These are phyloP conservation scores for Dioctria rufipes DNA, from an alignment of 2,888 invertebrate genomes.

Conservation along the genomic window DNA sequence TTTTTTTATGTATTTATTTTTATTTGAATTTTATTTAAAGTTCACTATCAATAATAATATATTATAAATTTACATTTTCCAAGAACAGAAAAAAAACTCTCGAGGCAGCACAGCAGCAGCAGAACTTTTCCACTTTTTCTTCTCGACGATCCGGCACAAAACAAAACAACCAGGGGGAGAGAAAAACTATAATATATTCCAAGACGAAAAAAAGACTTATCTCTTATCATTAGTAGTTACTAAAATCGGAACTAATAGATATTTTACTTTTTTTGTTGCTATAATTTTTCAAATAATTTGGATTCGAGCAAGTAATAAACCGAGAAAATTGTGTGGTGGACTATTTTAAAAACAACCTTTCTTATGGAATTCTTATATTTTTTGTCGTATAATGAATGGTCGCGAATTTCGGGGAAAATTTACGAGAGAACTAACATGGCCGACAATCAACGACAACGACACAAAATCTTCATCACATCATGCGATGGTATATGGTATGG, in stretches of 20 bases:
- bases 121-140: conserved; percentile 13
- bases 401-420: conserved; percentile 54
- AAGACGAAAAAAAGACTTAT: not conserved
- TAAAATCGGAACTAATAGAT: no score
- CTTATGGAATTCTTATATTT: conserved; percentile 28
- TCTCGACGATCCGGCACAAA: conserved; percentile 19
- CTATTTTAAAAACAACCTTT: conserved; percentile 25
- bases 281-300: conserved; percentile 20
- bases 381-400: conserved; percentile 45
- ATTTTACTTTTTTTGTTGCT: no score
- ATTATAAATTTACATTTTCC: not conserved
- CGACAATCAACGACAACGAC: conserved; percentile 48
- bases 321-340: conserved; percentile 13
- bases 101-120: no score
- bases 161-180: conserved; percentile 5
- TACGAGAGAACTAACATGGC: conserved; percentile 55
- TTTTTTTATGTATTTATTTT: not conserved
- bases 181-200: no score
- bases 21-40: conserved; percentile 3
- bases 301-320: not conserved
- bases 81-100: no score
- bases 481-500: not conserved
- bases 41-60: conserved; percentile 5
- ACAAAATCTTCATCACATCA: conserved; percentile 20
- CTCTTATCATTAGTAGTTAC: not conserved